A percentile compares a stretch with the other conserved stretches of the same genome.
phyloP scores from a whole-genome alignment of 2,797 vertebrate species.

The Anguilla pacifica region DNA sequence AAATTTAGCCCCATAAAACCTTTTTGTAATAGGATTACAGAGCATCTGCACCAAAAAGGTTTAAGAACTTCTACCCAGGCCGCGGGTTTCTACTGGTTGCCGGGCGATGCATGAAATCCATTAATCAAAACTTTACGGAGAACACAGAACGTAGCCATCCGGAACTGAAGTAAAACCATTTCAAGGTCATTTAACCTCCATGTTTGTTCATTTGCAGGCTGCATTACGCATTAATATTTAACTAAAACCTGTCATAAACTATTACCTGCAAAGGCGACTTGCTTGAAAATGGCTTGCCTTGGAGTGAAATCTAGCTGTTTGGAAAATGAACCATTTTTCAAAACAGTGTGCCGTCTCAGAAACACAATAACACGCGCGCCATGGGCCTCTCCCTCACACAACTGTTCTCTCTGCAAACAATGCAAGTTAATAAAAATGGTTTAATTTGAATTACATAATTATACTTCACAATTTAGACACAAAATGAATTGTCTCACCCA shows the following conservation, averaged over 20 bases:
- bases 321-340: not conserved
- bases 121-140: constrained; percentile 2
- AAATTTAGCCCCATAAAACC: not conserved
- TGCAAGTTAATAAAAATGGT: not conserved
- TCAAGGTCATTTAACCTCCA: constrained; percentile 11
- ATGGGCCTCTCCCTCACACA: not conserved
- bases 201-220: not conserved
- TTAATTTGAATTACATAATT: not conserved
- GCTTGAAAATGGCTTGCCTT: not conserved
- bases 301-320: not conserved
- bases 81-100: not conserved
- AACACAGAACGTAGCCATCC: not conserved
- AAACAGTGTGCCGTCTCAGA: not conserved
- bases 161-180: not conserved
- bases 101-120: not conserved
- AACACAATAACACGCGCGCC: not conserved
- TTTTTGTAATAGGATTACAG: not conserved
- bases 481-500: not conserved
- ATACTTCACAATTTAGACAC: not conserved
- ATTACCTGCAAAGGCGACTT: not conserved
- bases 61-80: not conserved
- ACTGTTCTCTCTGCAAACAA: not conserved
- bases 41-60: not conserved
- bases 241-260: not conserved
- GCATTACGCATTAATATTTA: constrained; percentile 14